A percentile compares a stretch with the other conserved stretches of the same genome.
Evolutionary conservation across 2,888 invertebrate genomes (phyloP).

Genomic region (Morpho helenor): DNA sequence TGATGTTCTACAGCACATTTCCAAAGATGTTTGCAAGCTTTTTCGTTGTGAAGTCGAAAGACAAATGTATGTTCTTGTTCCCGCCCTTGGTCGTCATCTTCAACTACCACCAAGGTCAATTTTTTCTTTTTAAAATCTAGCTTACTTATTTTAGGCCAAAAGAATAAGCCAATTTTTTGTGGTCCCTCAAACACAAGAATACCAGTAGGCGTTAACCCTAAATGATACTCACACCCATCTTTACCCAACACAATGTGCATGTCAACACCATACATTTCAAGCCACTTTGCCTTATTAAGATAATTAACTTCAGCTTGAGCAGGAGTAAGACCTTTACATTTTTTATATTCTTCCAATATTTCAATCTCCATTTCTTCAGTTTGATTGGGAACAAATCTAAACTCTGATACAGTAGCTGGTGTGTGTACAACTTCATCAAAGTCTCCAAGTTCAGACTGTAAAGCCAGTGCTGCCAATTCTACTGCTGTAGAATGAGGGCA

Average conservation of each 20-base stretch:
- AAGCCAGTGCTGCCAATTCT: conserved; percentile 93
- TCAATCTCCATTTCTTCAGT: conserved; percentile 97
- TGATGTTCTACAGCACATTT: conserved; percentile 99
- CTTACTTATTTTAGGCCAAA: conserved; percentile 99
- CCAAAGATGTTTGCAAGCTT: conserved; percentile 99
- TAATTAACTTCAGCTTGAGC: conserved; percentile 97
- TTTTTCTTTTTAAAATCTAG: conserved; percentile 99
- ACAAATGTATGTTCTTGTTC: conserved; percentile 99
- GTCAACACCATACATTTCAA: conserved; percentile 99
- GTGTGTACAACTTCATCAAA: conserved; percentile 95
- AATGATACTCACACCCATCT: conserved; percentile 96
- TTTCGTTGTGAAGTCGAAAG: conserved; percentile 96
- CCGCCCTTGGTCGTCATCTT: conserved; percentile 97
- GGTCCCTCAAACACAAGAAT: conserved; percentile 98
- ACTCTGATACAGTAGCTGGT: conserved; percentile 98
- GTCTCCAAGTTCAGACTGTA: conserved; percentile 99
- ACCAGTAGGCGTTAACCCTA: conserved; percentile 98
- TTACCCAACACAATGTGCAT: conserved; percentile 98
- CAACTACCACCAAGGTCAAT: conserved; percentile 96
- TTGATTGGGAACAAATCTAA: conserved; percentile 97
- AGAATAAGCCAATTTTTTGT: conserved; percentile 98
- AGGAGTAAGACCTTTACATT: conserved; percentile 91
- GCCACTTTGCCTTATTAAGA: conserved; percentile 97
- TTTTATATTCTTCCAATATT: conserved; percentile 94
- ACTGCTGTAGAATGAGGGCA: conserved; percentile 92